Base-by-base conservation (phyloP, 2,888 invertebrate genomes). In the Dicroscelio sp. region DNA sequence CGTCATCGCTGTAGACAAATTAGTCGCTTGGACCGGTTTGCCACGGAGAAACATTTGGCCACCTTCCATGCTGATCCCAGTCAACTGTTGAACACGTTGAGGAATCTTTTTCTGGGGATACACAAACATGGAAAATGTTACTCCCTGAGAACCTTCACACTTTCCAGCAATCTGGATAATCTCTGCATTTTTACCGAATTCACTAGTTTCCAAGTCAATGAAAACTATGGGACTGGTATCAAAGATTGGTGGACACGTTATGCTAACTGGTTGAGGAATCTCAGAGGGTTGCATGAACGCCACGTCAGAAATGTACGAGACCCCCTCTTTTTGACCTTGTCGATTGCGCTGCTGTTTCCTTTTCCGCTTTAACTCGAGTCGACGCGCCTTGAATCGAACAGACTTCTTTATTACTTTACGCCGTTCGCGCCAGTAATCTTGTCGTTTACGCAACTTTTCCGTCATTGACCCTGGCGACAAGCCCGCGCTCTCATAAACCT, bases 81-180 rank as follows among this genome's bases (percentile, higher is more conserved):
- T 88, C 20, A 84, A 31, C 25, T 69, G 33, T 60, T 58, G 43
- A 30, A 84, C 52, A 1, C 65, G 69, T n/a, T 33, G 23, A 30
- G 78, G 71, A 33, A 88, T 88, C 14, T 33, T 35, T 38, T 88
- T 84, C 20, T 63, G 8, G 12, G 84, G 84, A 31, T 88, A 78
- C 8, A 73, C 88, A 73, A 63, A 71, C 52, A 33, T 48, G 12
- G 65, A 65, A 69, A 78, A 86, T 27, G 76, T 85, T 25, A 23
- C 12, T 6, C 55, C 76, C n/a, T 78, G 52, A 33, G 38, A 1
- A 31, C 58, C 79, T 8, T 27, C 63, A 88, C 71, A 79, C 30
- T 84, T 88, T 35, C 71, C 88, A 58, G 79, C 84, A 23, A 88
- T 58, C 48, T 88, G 88, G 43, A 88, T 55, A 65, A 88, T 88